These are phyloP conservation scores for Lamellibrachia luymesi DNA, from an alignment of 1,140 invertebrate genomes.

Conservation along the genomic window DNA sequence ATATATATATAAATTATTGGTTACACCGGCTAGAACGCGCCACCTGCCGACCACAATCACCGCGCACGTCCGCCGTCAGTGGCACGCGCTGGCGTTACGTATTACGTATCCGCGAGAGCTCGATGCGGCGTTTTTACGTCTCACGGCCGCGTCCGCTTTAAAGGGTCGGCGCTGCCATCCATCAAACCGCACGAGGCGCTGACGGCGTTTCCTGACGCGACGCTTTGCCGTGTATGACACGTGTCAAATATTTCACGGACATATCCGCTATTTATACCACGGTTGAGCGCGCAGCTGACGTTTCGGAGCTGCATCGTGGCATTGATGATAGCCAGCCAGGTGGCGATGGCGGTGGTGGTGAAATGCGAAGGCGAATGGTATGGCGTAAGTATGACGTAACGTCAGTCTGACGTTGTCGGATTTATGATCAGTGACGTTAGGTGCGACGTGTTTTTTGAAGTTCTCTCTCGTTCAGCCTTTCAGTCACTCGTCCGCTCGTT, in stretches of 20 bases:
- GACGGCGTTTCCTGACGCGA: neutral
- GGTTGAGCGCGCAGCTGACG: neutral
- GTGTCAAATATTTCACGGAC: neutral
- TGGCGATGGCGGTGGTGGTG: neutral
- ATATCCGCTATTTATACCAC: slow-evolving; percentile 5
- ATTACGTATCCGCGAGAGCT: neutral
- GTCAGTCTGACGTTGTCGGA: neutral
- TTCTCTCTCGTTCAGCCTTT: neutral
- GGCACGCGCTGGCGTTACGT: neutral
- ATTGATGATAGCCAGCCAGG: neutral
- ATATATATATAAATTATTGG: neutral
- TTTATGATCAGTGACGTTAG: neutral
- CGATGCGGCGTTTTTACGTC: neutral
- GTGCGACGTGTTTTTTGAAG: neutral
- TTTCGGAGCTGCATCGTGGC: neutral
- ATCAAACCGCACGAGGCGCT: neutral
- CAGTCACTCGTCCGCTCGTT: neutral
- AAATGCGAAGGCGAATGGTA: neutral
- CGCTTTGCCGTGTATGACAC: neutral
- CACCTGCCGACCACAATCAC: neutral
- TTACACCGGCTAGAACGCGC: neutral
- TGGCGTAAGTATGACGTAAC: neutral
- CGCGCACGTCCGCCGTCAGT: neutral
- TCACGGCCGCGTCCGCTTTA: neutral
- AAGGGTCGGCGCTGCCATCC: neutral